Evolutionary conservation across 2,888 invertebrate genomes (phyloP).

Genomic region (Aleiodes alternator): DNA sequence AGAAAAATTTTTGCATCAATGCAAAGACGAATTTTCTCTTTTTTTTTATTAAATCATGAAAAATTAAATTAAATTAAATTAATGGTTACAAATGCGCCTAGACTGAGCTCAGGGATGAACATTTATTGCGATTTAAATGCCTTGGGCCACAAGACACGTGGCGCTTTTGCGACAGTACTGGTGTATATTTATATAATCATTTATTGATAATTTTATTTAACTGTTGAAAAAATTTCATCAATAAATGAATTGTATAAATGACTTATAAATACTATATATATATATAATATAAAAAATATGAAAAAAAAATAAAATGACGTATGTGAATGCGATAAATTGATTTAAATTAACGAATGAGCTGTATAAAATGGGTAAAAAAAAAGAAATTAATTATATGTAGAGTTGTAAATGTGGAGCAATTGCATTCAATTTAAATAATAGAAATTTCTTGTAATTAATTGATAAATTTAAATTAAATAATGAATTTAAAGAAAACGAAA

Average conservation of each 20-base stretch:
- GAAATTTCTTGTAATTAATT: background rate
- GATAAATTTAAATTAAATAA: slow-evolving; percentile 2
- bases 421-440: slow-evolving; percentile 4
- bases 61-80: slow-evolving; percentile 23
- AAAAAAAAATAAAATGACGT: background rate
- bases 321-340: slow-evolving; percentile 16
- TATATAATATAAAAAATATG: slow-evolving; percentile 42
- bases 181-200: slow-evolving; percentile 41
- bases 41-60: background rate
- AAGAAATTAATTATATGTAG: no score
- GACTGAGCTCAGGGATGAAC: slow-evolving; percentile 67
- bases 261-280: slow-evolving; percentile 47
- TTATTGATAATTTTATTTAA: slow-evolving; percentile 44
- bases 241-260: slow-evolving; percentile 44
- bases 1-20: background rate
- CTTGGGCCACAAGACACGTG: slow-evolving; percentile 69
- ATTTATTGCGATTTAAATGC: slow-evolving; percentile 45
- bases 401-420: slow-evolving; percentile 16
- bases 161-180: slow-evolving; percentile 61
- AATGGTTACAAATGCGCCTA: slow-evolving; percentile 62
- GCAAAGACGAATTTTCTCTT: background rate
- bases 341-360: slow-evolving; percentile 59
- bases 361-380: slow-evolving; percentile 53
- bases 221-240: slow-evolving; percentile 47
- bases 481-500: background rate